Percentiles rank a stretch among this genome's conserved stretches.
Evolutionary conservation across 2,797 vertebrate genomes (phyloP).

Genomic region (Aotus griseimembra): DNA sequence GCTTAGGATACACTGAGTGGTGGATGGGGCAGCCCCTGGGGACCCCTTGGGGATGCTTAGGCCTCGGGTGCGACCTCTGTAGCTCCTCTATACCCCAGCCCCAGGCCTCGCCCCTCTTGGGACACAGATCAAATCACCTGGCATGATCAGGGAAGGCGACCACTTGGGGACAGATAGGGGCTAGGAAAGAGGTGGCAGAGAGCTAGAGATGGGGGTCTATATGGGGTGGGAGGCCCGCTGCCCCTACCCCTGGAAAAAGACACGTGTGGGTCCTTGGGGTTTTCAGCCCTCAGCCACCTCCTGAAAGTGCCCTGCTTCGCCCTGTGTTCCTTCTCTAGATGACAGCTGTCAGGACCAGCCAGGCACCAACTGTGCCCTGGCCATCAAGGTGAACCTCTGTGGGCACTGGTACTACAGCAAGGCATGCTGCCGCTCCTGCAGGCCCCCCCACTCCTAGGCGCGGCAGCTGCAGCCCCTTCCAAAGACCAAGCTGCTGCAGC

Average conservation of each 20-base stretch:
- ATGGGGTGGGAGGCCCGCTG: accelerated
- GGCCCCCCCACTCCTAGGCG: constrained; percentile 83
- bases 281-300: accelerated
- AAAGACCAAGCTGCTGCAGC: background rate
- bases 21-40: accelerated
- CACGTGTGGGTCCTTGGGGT: accelerated
- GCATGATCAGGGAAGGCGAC: accelerated
- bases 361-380: constrained; percentile 96
- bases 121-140: background rate
- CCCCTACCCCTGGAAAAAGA: background rate
- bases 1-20: accelerated
- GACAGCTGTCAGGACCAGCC: constrained; percentile 98
- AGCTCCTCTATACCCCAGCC: background rate
- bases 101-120: background rate
- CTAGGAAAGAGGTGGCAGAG: background rate
- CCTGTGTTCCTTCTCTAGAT: constrained; percentile 83
- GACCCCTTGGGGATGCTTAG: background rate
- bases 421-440: constrained; percentile 97
- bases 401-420: constrained; percentile 99
- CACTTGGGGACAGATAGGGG: background rate
- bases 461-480: background rate
- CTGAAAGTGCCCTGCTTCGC: accelerated
- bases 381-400: constrained; percentile 98
- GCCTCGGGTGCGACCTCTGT: background rate
- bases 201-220: accelerated